phyloP scores from a whole-genome alignment of 37 sponge, comb jelly and placozoan species.

The Sycon ciliatum region DNA sequence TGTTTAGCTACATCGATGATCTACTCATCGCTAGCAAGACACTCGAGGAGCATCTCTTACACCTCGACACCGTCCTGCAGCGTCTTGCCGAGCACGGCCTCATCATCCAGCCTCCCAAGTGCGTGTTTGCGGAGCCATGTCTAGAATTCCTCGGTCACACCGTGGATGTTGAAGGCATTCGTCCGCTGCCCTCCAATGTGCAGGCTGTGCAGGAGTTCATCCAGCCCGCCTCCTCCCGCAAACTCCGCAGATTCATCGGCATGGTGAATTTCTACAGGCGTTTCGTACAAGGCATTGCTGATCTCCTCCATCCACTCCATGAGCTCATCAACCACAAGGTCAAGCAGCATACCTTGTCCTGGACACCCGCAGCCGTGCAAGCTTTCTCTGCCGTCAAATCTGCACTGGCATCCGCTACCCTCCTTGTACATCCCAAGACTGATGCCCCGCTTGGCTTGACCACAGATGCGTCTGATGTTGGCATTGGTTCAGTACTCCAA shows the following conservation, averaged over 20 bases:
- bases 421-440: slow-evolving; percentile 34
- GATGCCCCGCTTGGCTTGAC: slow-evolving; percentile 39
- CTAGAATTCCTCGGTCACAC: slow-evolving; percentile 35
- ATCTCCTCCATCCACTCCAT: slow-evolving; percentile 32
- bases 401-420: slow-evolving; percentile 26
- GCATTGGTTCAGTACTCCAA: slow-evolving; percentile 48
- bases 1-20: slow-evolving; percentile 34
- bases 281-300: slow-evolving; percentile 13
- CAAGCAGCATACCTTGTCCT: slow-evolving; percentile 10
- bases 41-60: slow-evolving; percentile 28
- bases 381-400: slow-evolving; percentile 33
- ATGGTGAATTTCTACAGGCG: slow-evolving; percentile 29
- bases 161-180: too few relatives aligned
- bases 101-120: slow-evolving; percentile 42
- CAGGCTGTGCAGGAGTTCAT: slow-evolving; percentile 33
- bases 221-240: slow-evolving; percentile 34
- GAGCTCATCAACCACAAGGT: slow-evolving; percentile 12
- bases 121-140: slow-evolving; percentile 23
- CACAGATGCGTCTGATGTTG: slow-evolving; percentile 44
- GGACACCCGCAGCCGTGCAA: neutral
- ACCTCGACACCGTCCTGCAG: slow-evolving; percentile 29
- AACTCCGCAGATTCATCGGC: slow-evolving; percentile 30
- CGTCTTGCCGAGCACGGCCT: slow-evolving; percentile 30
- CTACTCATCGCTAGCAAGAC: slow-evolving; percentile 37
- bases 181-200: slow-evolving; percentile 31